These are phyloP conservation scores for Ptychochromis oligacanthus DNA, from an alignment of 2,113 vertebrate species.

Conservation along the genomic window DNA sequence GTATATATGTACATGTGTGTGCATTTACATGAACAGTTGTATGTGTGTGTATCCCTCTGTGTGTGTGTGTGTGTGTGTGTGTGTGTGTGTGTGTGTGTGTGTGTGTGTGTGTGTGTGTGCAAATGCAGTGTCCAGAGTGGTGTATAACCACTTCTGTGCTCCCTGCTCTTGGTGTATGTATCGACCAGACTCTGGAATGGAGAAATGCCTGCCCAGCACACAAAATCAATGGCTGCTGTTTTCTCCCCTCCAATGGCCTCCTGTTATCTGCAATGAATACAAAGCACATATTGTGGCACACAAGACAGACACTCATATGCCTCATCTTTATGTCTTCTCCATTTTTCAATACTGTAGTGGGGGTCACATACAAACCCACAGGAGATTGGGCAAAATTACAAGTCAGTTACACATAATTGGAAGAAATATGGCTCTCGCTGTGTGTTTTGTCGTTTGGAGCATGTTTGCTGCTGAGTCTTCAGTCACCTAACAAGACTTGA, in stretches of 20 bases:
- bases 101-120: constrained; percentile 16
- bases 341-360: constrained; percentile 1
- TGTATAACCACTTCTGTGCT: constrained; percentile 42
- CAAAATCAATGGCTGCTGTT: constrained; percentile 83
- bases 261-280: constrained; percentile 77
- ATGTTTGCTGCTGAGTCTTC: constrained; percentile 23
- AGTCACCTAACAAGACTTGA: constrained; percentile 45
- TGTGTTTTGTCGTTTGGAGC: constrained; percentile 20
- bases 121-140: constrained; percentile 49
- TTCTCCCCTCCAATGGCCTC: constrained; percentile 69
- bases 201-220: constrained; percentile 80
- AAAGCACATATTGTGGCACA: constrained; percentile 66
- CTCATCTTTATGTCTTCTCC: constrained; percentile 55
- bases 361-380: constrained; percentile 20
- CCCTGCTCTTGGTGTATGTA: constrained; percentile 69
- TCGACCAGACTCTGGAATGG: constrained; percentile 81
- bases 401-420: constrained; percentile 60
- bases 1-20: no score
- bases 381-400: constrained; percentile 58
- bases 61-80: constrained; percentile 31
- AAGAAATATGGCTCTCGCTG: constrained; percentile 53
- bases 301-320: constrained; percentile 45
- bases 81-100: constrained; percentile 23
- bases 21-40: no score
- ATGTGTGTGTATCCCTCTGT: no score